Conservation (phyloP, 2,888 invertebrate genomes). For the Tortrix viridana region DNA sequence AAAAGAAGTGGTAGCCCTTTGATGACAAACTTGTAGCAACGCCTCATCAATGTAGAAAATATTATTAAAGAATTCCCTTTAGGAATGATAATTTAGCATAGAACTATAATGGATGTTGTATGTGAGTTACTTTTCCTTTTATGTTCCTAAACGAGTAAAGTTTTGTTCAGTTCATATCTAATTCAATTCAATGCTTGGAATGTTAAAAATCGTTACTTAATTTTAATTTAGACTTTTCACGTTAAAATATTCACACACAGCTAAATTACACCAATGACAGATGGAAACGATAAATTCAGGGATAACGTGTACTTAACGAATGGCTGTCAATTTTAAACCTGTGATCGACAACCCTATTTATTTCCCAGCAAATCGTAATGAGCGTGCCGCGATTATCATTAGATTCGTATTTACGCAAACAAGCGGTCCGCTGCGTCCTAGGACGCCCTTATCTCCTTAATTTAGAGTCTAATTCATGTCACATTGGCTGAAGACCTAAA, state of each 20-base stretch:
- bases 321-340: not conserved
- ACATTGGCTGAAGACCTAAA: slow-evolving; percentile 10
- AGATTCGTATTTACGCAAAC: slow-evolving; percentile 35
- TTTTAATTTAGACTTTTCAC: too few relatives aligned
- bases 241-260: not conserved
- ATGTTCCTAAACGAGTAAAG: too few relatives aligned
- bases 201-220: too few relatives aligned
- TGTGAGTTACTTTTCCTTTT: too few relatives aligned
- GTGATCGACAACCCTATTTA: slow-evolving; percentile 32
- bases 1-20: not conserved
- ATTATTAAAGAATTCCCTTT: too few relatives aligned
- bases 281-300: not conserved
- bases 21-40: too few relatives aligned
- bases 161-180: too few relatives aligned
- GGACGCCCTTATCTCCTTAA: slow-evolving; percentile 18
- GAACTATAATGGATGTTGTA: too few relatives aligned
- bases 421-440: slow-evolving; percentile 5
- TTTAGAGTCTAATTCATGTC: slow-evolving; percentile 20
- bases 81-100: too few relatives aligned
- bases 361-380: slow-evolving; percentile 28
- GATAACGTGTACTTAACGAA: not conserved
- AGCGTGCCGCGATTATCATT: slow-evolving; percentile 36
- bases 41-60: too few relatives aligned
- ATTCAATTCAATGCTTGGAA: too few relatives aligned
- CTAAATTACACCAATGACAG: not conserved